A percentile compares a stretch with the other conserved stretches of the same genome.
Conservation (phyloP, 2,797 vertebrate genomes). For the Oryzias sinensis region DNA sequence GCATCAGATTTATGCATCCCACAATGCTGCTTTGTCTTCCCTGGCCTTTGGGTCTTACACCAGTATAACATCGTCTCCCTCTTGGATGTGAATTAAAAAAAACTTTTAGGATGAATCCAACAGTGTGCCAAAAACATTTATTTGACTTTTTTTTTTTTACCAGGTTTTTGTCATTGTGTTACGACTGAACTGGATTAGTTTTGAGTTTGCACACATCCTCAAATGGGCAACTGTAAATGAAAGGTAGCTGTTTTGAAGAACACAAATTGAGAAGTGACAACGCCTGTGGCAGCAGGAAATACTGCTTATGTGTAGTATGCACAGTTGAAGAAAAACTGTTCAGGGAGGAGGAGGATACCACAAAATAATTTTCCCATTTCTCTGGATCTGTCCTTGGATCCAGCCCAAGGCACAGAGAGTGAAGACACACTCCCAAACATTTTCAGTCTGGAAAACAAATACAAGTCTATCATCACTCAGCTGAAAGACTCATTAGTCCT, state of each 20-base stretch:
- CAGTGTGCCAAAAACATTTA: constrained; percentile 86
- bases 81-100: constrained; percentile 85
- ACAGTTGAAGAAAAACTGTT: constrained; percentile 43
- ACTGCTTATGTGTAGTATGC: constrained; percentile 33
- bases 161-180: constrained; percentile 59
- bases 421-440: constrained; percentile 66
- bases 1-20: constrained; percentile 87
- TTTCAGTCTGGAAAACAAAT: constrained; percentile 79
- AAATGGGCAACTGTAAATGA: constrained; percentile 19
- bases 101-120: constrained; percentile 82
- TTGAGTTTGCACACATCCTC: constrained; percentile 14
- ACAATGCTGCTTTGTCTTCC: constrained; percentile 79
- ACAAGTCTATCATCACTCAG: constrained; percentile 79
- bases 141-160: constrained; percentile 71
- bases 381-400: constrained; percentile 78
- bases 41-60: constrained; percentile 66
- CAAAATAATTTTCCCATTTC: constrained; percentile 66
- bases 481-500: constrained; percentile 85
- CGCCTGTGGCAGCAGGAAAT: constrained; percentile 45
- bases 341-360: constrained; percentile 26
- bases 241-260: constrained; percentile 35
- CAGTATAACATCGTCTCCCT: constrained; percentile 42
- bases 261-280: constrained; percentile 37
- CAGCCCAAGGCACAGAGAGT: constrained; percentile 73
- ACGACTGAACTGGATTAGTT: constrained; percentile 61